Conservation (phyloP, 1,140 invertebrate genomes). For the Anthonomus grandis region DNA sequence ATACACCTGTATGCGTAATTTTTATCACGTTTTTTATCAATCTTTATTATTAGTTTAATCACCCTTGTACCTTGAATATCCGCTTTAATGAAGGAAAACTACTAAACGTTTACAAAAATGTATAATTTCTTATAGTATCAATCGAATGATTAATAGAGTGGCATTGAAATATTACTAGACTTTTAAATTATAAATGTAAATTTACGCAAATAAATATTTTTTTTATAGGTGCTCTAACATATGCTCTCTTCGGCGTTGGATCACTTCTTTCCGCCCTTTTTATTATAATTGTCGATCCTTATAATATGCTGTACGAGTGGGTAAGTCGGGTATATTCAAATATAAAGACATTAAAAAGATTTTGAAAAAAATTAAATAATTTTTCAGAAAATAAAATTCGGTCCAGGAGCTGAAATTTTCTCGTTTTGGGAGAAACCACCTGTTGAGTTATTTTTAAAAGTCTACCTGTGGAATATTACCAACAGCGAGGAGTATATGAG, state of each 20-base stretch:
- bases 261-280: constrained; percentile 59
- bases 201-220: constrained; percentile 15
- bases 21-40: no score
- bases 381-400: constrained; percentile 67
- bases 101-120: no score
- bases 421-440: constrained; percentile 81
- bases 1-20: no score
- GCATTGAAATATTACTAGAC: no score
- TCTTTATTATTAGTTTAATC: no score
- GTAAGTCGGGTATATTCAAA: constrained; percentile 49
- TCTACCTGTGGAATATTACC: constrained; percentile 86
- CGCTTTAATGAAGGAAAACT: no score
- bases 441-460: constrained; percentile 76
- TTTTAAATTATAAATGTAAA: no score
- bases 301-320: constrained; percentile 68
- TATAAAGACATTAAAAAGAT: background rate
- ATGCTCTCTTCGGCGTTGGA: constrained; percentile 63
- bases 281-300: constrained; percentile 62
- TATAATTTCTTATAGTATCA: no score
- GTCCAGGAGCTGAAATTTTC: constrained; percentile 74
- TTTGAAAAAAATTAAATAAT: background rate
- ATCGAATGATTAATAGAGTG: no score
- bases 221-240: constrained; percentile 64
- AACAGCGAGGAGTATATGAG: constrained; percentile 77
- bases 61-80: no score